Conservation (phyloP, 35 echinoderm and acorn worm genomes). For the Amphiura filiformis region DNA sequence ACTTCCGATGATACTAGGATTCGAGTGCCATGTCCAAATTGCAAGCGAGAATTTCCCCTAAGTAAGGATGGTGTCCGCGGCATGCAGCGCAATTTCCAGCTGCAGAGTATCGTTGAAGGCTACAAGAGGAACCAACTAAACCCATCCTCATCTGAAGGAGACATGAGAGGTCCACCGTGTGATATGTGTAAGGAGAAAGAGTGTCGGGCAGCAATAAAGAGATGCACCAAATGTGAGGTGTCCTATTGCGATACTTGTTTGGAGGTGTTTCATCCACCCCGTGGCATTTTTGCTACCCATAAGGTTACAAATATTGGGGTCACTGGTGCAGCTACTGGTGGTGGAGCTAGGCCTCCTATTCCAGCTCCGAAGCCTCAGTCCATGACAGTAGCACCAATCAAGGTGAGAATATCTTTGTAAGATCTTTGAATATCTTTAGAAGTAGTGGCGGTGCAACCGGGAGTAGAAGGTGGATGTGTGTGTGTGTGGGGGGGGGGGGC, state of each 20-base stretch:
- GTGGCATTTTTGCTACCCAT: neutral
- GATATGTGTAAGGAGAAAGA: neutral
- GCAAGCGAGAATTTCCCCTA: neutral
- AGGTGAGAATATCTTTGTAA: neutral
- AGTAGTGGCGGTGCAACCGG: too few relatives aligned
- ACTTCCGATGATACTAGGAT: neutral
- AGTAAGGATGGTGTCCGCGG: neutral
- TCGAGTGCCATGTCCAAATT: neutral
- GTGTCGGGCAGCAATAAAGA: neutral
- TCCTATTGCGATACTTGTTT: neutral
- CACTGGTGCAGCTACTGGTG: too few relatives aligned
- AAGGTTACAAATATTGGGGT: neutral
- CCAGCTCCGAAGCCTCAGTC: neutral
- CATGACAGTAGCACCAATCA: neutral
- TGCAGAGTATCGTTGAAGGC: neutral
- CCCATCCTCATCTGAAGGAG: neutral
- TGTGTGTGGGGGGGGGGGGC: too few relatives aligned
- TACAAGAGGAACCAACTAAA: neutral
- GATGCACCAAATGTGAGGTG: neutral
- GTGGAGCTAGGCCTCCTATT: neutral
- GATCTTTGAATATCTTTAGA: neutral
- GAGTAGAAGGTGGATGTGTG: too few relatives aligned
- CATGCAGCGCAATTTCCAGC: neutral
- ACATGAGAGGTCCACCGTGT: neutral
- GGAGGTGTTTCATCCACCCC: neutral